Evolutionary conservation across 2,888 invertebrate genomes (phyloP).

Genomic region (Stratiomys singularior): DNA sequence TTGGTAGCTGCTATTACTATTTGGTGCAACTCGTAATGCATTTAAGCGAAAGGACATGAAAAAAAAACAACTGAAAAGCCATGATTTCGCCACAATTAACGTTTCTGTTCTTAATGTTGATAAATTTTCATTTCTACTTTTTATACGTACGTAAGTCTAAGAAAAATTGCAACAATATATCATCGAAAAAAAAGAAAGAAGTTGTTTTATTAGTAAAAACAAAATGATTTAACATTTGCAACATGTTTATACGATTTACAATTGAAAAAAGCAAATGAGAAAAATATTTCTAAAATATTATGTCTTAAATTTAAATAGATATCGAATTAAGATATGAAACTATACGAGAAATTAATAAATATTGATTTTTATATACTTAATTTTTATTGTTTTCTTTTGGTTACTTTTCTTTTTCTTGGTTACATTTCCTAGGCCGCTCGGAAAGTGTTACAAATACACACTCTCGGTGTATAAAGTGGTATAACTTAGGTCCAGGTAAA

Average conservation of each 20-base stretch:
- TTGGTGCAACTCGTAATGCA: background rate
- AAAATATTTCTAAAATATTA: conserved; percentile 21
- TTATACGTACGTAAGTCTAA: conserved; percentile 3
- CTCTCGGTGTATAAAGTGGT: too few species aligned
- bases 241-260: conserved; percentile 38
- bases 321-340: background rate
- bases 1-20: background rate
- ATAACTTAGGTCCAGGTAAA: background rate
- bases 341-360: conserved; percentile 20
- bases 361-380: conserved; percentile 1
- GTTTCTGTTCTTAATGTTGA: too few species aligned
- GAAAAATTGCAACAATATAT: background rate
- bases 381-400: background rate
- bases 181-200: too few species aligned
- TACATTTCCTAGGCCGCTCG: background rate
- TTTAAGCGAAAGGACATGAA: too few species aligned
- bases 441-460: too few species aligned
- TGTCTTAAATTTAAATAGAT: background rate
- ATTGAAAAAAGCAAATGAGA: conserved; percentile 4
- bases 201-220: background rate
- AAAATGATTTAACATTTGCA: background rate
- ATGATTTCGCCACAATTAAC: too few species aligned
- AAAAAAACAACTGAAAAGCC: too few species aligned
- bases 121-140: background rate
- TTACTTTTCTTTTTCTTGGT: background rate